A percentile compares a stretch with the other conserved stretches of the same genome.
phyloP scores from a whole-genome alignment of 2,797 vertebrate species.

The Onychomys torridus region DNA sequence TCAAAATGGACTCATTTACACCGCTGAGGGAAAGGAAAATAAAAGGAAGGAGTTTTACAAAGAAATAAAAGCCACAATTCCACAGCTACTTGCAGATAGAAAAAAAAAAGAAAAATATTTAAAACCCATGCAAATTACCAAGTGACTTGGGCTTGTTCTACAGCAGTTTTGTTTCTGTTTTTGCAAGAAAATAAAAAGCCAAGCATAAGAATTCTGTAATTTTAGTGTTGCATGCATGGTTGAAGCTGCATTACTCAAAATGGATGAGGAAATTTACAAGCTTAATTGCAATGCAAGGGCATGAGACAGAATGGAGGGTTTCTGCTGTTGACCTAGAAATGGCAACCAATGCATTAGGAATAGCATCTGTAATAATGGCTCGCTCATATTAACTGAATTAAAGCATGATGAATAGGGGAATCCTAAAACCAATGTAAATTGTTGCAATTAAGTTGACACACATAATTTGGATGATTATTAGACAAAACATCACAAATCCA shows the following conservation, averaged over 20 bases:
- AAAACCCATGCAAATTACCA: neutral
- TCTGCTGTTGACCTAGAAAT: neutral
- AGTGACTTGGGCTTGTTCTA: neutral
- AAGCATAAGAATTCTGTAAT: slow-evolving; percentile 12
- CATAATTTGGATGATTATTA: neutral
- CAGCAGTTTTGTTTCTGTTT: neutral
- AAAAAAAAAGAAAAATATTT: slow-evolving; percentile 25
- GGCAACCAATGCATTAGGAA: neutral
- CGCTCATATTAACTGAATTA: neutral
- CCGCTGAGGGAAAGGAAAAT: neutral
- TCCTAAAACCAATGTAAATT: slow-evolving; percentile 5
- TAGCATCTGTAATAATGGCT: neutral
- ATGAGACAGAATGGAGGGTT: neutral
- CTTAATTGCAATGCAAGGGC: slow-evolving; percentile 7
- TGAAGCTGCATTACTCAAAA: neutral
- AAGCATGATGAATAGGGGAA: neutral
- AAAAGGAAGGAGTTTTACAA: neutral
- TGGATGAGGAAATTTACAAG: neutral
- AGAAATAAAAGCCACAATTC: slow-evolving; percentile 6
- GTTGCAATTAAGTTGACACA: neutral
- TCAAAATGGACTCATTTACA: neutral
- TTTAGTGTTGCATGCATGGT: neutral
- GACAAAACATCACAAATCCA: slow-evolving; percentile 26
- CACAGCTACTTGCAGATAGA: slow-evolving; percentile 9
- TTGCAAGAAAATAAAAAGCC: neutral